Conservation (phyloP, 2,888 invertebrate genomes). For the Andrena chrysosceles region DNA sequence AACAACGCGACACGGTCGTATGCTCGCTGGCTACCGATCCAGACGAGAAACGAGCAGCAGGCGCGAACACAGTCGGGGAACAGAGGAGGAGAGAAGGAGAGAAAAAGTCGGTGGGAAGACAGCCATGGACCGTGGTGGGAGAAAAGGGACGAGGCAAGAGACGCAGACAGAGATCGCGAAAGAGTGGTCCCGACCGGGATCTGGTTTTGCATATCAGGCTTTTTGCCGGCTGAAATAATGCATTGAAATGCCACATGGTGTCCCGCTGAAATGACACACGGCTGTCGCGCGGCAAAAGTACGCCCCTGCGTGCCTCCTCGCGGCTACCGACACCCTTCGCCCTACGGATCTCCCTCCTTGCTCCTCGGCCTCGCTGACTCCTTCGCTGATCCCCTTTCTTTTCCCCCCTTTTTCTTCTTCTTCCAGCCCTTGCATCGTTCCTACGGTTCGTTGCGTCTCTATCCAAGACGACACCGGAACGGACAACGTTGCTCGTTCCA, state of each 20-base stretch:
- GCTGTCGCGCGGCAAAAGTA: constrained; percentile 80
- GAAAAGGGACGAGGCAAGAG: constrained; percentile 51
- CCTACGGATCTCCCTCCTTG: constrained; percentile 38
- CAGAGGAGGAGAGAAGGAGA: constrained; percentile 43
- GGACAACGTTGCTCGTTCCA: constrained; percentile 4
- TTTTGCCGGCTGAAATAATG: constrained; percentile 83
- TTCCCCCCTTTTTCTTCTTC: background rate
- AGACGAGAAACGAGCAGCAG: background rate
- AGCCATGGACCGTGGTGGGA: background rate
- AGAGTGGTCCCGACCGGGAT: constrained; percentile 65
- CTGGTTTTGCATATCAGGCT: constrained; percentile 83
- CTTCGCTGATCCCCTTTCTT: background rate
- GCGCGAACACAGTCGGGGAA: constrained; percentile 8
- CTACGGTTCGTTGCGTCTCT: background rate
- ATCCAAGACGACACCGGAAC: background rate
- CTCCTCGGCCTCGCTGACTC: constrained; percentile 13
- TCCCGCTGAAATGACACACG: constrained; percentile 83
- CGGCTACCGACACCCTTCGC: constrained; percentile 56
- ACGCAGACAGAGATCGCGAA: constrained; percentile 55
- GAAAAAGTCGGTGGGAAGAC: constrained; percentile 32
- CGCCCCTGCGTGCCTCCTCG: constrained; percentile 61
- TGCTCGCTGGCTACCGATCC: constrained; percentile 53
- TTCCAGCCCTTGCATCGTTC: background rate
- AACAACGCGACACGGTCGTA: constrained; percentile 57
- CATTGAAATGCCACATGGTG: constrained; percentile 84